These are phyloP conservation scores for Ia io DNA, from an alignment of 2,113 vertebrate genomes.

Conservation along the genomic window DNA sequence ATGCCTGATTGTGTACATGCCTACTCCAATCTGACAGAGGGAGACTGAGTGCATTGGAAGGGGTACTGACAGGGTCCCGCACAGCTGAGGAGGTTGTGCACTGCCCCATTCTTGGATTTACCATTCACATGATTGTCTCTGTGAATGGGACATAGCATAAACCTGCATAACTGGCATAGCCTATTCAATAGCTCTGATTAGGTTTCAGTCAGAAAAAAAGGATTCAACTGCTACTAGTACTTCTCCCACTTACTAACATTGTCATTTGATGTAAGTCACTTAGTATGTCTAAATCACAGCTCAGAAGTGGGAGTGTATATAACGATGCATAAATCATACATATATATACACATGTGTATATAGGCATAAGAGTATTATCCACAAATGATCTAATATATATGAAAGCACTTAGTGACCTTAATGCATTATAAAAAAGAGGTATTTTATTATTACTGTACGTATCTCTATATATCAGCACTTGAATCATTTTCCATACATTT, in stretches of 20 bases:
- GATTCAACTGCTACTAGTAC: neutral
- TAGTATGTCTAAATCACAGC: neutral
- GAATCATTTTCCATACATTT: neutral
- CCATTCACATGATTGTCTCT: neutral
- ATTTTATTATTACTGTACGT: neutral
- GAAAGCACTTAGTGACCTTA: neutral
- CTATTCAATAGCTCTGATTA: neutral
- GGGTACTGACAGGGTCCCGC: neutral
- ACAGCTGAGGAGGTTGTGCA: too few species aligned
- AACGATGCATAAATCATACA: neutral
- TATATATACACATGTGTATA: neutral
- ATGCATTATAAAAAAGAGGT: neutral
- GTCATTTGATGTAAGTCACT: neutral
- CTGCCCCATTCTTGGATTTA: neutral
- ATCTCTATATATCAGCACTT: neutral
- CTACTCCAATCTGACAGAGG: neutral
- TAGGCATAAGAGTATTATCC: neutral
- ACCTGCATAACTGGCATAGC: neutral
- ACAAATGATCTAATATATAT: neutral
- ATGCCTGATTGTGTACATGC: rapidly evolving
- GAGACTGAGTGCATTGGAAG: rapidly evolving
- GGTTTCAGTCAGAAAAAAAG: neutral
- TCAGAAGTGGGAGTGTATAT: neutral
- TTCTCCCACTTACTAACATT: neutral
- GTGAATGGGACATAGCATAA: neutral